phyloP scores from a whole-genome alignment of 1,140 invertebrate genomes.

The Apis dorsata region DNA sequence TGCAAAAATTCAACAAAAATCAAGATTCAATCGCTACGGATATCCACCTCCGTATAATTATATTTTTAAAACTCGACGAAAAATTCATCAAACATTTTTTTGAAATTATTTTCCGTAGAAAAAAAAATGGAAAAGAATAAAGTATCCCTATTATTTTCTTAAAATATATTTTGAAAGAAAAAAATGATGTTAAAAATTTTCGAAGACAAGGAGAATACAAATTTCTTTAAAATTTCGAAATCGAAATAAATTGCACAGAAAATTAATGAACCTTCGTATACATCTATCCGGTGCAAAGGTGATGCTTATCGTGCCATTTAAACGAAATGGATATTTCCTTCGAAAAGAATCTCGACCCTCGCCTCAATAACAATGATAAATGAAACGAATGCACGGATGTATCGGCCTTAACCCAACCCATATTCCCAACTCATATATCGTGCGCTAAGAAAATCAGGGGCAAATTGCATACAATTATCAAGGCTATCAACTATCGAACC shows the following conservation, averaged over 20 bases:
- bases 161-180: too few relatives aligned
- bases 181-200: too few relatives aligned
- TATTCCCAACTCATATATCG: neutral
- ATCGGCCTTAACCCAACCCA: neutral
- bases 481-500: slow-evolving; percentile 9
- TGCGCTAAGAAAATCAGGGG: neutral
- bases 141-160: too few relatives aligned
- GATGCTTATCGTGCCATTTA: neutral
- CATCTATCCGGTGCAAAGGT: too few relatives aligned
- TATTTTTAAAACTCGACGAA: too few relatives aligned
- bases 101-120: too few relatives aligned
- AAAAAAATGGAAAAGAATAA: too few relatives aligned
- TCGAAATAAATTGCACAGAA: too few relatives aligned
- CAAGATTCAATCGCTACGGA: neutral
- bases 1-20: neutral
- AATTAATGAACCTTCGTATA: neutral
- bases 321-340: neutral
- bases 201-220: too few relatives aligned
- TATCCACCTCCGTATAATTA: too few relatives aligned
- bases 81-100: too few relatives aligned
- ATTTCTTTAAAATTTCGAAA: too few relatives aligned
- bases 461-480: slow-evolving; percentile 27
- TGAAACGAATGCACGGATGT: slow-evolving; percentile 11
- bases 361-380: neutral
- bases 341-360: neutral